phyloP scores from a whole-genome alignment of 2,113 vertebrate species.

The Carassius auratus region DNA sequence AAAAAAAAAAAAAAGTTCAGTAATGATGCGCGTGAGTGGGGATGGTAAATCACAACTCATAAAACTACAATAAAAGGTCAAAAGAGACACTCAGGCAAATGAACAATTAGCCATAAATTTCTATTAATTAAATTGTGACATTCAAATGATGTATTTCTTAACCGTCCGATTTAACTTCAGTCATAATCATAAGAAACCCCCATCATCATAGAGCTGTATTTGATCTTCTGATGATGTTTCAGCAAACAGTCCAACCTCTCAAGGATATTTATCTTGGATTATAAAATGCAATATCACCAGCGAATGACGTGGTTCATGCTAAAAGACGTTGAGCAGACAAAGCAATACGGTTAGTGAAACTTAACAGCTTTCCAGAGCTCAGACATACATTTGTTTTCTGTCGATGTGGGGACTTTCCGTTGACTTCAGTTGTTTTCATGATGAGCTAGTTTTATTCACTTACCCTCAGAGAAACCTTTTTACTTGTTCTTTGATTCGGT shows the following conservation, averaged over 20 bases:
- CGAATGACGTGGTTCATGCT: background rate
- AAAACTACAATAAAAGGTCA: background rate
- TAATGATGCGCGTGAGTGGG: background rate
- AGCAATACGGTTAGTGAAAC: background rate
- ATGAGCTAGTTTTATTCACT: background rate
- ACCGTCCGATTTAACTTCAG: background rate
- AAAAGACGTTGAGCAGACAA: background rate
- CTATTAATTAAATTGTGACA: background rate
- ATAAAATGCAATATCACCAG: background rate
- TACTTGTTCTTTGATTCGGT: background rate
- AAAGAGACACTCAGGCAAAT: background rate
- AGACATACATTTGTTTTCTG: background rate
- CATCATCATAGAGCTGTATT: background rate
- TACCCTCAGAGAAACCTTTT: background rate
- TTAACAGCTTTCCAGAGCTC: background rate
- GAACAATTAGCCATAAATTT: background rate
- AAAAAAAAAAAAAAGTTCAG: background rate
- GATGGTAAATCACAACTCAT: conserved; percentile 9
- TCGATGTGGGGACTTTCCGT: conserved; percentile 8
- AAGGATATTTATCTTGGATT: conserved; percentile 11
- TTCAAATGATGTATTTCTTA: background rate
- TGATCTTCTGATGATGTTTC: background rate
- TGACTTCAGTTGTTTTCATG: background rate
- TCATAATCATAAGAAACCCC: background rate
- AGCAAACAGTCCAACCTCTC: background rate